Evolutionary conservation across 2,797 vertebrate genomes (phyloP).

Genomic region (Notolabrus celidotus): DNA sequence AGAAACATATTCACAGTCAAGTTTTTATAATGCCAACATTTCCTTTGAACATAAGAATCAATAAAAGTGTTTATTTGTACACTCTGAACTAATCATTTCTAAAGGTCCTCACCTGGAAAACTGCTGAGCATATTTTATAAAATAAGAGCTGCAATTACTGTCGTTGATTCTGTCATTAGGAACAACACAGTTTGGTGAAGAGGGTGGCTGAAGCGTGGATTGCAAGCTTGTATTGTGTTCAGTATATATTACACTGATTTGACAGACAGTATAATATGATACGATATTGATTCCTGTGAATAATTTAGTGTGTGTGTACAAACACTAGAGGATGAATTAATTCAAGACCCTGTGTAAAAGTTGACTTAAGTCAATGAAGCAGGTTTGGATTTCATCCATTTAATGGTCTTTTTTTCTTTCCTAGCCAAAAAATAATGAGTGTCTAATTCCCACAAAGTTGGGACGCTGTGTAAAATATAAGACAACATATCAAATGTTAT

Average conservation of each 20-base stretch:
- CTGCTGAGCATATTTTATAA: constrained; percentile 41
- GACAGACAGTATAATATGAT: constrained; percentile 43
- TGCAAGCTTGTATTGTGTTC: constrained; percentile 22
- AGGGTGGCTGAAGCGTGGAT: constrained; percentile 6
- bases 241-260: constrained; percentile 14
- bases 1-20: constrained; percentile 36
- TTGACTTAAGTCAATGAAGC: constrained; percentile 2
- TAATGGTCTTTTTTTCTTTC: neutral
- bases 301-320: constrained; percentile 40
- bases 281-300: constrained; percentile 53
- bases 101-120: constrained; percentile 8
- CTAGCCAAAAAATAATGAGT: neutral
- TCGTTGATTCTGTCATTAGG: constrained; percentile 22
- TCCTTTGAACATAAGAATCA: constrained; percentile 39
- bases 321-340: constrained; percentile 24
- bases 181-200: constrained; percentile 2
- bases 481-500: too few relatives aligned
- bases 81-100: constrained; percentile 34
- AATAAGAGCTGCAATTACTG: constrained; percentile 27
- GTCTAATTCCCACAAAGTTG: too few relatives aligned
- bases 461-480: too few relatives aligned
- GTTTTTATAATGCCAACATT: constrained; percentile 29
- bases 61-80: constrained; percentile 23
- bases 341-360: neutral
- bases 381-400: neutral